These are phyloP conservation scores for Ammospiza maritima DNA, from an alignment of 2,797 vertebrate species.

Conservation along the genomic window DNA sequence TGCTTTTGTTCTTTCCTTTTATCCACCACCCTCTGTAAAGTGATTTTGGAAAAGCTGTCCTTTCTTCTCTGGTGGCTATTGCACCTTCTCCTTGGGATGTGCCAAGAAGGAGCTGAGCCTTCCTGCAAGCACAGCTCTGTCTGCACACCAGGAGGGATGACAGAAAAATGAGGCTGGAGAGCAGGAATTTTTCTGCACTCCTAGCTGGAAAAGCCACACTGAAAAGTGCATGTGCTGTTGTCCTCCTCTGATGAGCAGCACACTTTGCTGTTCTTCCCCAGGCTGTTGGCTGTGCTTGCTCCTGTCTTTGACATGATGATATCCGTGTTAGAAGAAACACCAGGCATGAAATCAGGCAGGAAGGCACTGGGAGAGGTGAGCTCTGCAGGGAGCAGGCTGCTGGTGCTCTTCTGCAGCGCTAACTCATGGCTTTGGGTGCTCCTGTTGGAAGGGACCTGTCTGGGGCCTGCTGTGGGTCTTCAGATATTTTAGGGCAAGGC, in stretches of 20 bases:
- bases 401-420: background rate
- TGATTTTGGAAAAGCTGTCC: background rate
- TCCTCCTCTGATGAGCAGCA: background rate
- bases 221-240: background rate
- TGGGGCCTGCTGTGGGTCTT: background rate
- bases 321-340: background rate
- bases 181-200: background rate
- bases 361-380: background rate
- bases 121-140: background rate
- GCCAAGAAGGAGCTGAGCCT: background rate
- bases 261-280: background rate
- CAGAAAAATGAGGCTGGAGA: background rate
- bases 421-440: background rate
- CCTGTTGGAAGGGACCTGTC: background rate
- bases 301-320: rapidly evolving
- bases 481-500: background rate
- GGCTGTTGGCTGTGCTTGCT: background rate
- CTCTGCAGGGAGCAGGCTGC: background rate
- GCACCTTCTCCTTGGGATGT: background rate
- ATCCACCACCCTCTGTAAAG: background rate
- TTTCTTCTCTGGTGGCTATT: background rate
- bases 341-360: background rate
- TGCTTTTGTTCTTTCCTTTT: background rate
- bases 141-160: background rate
- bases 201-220: background rate